Conservation (phyloP, 2,888 invertebrate genomes). For the Tachina lurida region DNA sequence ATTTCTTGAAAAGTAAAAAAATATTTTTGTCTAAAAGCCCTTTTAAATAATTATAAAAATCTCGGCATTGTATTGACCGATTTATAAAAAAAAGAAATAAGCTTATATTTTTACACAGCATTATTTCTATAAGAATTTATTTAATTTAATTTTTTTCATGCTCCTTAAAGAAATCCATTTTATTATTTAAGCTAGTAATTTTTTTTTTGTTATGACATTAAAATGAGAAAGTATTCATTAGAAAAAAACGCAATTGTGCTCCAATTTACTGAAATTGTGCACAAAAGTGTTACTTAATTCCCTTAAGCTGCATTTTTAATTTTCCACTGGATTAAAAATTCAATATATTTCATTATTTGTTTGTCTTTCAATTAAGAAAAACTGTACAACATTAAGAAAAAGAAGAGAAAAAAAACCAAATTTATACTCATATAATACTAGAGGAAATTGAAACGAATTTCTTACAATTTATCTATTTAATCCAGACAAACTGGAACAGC, state of each 20-base stretch:
- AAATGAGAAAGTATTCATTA: too few species aligned
- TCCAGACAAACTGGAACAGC: constrained; percentile 42
- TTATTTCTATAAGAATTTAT: too few species aligned
- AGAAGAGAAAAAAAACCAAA: not conserved
- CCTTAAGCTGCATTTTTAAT: not conserved
- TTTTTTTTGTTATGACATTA: not conserved
- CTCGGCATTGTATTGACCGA: too few species aligned
- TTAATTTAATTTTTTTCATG: too few species aligned
- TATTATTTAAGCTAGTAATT: too few species aligned
- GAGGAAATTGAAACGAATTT: constrained; percentile 60
- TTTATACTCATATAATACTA: not conserved
- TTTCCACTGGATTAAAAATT: constrained; percentile 27
- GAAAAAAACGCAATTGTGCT: not conserved
- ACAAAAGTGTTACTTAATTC: not conserved
- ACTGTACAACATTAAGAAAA: not conserved
- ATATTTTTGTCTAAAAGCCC: too few species aligned
- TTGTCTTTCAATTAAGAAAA: constrained; percentile 50
- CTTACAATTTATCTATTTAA: constrained; percentile 62
- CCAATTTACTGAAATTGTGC: not conserved
- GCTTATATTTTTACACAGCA: too few species aligned
- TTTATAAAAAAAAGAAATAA: too few species aligned
- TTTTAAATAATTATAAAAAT: too few species aligned
- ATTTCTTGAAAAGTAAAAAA: too few species aligned
- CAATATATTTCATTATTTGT: constrained; percentile 28
- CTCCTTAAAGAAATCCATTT: too few species aligned